Evolutionary conservation across 2,113 vertebrate genomes (phyloP), one percentile per base, ranked within the genome.

Genomic region (Mormoops blainvillei): DNA sequence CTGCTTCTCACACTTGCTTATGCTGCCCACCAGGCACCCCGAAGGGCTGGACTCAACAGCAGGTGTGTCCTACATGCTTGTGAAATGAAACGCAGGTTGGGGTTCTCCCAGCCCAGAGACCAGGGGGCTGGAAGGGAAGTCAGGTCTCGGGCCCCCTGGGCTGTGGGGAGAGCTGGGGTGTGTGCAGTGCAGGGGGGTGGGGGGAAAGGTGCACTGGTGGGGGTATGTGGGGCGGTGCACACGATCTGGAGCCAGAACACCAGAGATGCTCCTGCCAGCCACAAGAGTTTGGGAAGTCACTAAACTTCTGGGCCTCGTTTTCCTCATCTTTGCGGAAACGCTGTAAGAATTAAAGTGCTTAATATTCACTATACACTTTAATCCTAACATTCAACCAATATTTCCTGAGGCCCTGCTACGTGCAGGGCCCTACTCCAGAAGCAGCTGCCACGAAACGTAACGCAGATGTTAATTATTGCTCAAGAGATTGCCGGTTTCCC

Each of bases 151-250:
- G 4, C 56, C 5, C 0, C 16, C 22, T 31, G 20, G 18, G 36
- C 56, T 13, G 26, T 38, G 65, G 19, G 6, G 63, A 65, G 63
- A 36, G 41, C 48, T 3, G 2, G 22, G 19, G 10, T 36, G 41
- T 52, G 26, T 13, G 36, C 2, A 2, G 2, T 0, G 16, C n/a
- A n/a, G 4, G 7, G 26, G 41, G 52, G 71, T 3, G n/a, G 7
- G 18, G 28, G 43, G 18, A 24, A 33, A 36, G 20, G 13, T 50
- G 45, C 28, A 20, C 12, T 7, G 31, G 61, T 65, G 16, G 1
- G 4, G 19, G 36, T 1, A 3, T 5, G 19, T 43, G 28, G 14
- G 2, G 45, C 7, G 13, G 50, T 3, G 11, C 4, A 0, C 4
- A 43, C 7, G 1, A 6, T 36, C 61, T n/a, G 28, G 28, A 84